These are phyloP conservation scores for Mus spicilegus DNA, from an alignment of 2,113 vertebrate species.

Conservation along the genomic window DNA sequence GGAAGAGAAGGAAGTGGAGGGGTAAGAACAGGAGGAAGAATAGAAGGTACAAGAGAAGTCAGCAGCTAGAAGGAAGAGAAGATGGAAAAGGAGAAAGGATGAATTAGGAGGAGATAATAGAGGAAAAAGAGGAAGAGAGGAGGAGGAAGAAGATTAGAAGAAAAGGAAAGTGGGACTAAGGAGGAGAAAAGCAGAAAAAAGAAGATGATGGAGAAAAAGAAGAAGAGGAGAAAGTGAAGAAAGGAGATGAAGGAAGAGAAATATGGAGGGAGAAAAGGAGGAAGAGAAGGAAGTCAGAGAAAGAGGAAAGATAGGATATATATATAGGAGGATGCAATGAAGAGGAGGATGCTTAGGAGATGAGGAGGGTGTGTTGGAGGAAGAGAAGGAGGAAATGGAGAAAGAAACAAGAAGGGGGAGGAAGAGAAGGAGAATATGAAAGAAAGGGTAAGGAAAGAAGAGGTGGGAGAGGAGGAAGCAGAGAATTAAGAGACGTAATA, in stretches of 20 bases:
- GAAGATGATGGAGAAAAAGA: neutral
- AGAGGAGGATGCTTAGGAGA: neutral
- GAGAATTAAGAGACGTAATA: neutral
- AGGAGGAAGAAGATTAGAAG: neutral
- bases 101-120: neutral
- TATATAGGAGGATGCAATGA: neutral
- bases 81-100: neutral
- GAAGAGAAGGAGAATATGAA: neutral
- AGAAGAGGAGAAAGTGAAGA: neutral
- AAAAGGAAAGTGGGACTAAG: neutral
- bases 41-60: neutral
- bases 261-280: neutral
- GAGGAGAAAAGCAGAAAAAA: neutral
- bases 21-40: neutral
- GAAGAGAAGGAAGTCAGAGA: accelerated
- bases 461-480: neutral
- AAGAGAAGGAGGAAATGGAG: neutral
- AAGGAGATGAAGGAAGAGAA: neutral
- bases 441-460: neutral
- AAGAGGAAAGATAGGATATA: too few relatives aligned
- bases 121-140: too few relatives aligned
- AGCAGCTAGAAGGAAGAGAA: neutral
- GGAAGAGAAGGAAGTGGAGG: neutral
- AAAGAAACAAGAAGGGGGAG: neutral
- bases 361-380: neutral